These are phyloP conservation scores for Sylvilagus floridanus DNA, from an alignment of 2,797 vertebrate species.

Conservation along the genomic window DNA sequence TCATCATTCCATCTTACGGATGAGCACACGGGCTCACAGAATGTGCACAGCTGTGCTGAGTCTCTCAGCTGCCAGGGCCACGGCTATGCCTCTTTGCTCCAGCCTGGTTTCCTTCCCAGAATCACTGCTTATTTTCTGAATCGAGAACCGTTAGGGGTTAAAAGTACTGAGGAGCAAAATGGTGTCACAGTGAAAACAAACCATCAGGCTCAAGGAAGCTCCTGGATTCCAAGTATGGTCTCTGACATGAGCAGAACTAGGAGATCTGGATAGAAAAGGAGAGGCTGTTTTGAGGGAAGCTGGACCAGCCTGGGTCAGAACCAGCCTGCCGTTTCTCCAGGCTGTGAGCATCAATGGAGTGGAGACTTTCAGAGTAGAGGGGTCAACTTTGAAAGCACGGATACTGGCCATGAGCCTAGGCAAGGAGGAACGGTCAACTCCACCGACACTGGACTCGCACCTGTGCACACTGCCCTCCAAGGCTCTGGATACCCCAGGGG, in stretches of 20 bases:
- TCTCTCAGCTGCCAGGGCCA: accelerated
- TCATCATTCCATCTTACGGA: background rate
- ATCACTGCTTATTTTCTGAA: background rate
- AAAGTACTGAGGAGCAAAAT: background rate
- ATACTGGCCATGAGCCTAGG: background rate
- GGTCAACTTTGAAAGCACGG: background rate
- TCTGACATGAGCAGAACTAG: background rate
- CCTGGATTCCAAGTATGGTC: background rate
- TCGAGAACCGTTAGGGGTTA: background rate
- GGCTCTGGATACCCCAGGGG: background rate
- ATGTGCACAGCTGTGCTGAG: accelerated
- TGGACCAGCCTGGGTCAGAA: background rate
- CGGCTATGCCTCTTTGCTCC: background rate
- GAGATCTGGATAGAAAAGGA: background rate
- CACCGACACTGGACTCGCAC: no score
- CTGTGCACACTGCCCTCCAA: background rate
- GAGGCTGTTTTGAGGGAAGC: background rate
- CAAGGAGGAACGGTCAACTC: background rate
- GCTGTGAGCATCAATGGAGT: background rate
- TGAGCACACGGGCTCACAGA: accelerated
- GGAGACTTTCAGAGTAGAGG: background rate
- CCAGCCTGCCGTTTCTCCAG: background rate
- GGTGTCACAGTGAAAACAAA: background rate
- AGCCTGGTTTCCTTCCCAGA: background rate
- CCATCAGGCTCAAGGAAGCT: background rate